phyloP scores from a whole-genome alignment of 2,797 vertebrate genomes.

The Crenuchus spilurus region DNA sequence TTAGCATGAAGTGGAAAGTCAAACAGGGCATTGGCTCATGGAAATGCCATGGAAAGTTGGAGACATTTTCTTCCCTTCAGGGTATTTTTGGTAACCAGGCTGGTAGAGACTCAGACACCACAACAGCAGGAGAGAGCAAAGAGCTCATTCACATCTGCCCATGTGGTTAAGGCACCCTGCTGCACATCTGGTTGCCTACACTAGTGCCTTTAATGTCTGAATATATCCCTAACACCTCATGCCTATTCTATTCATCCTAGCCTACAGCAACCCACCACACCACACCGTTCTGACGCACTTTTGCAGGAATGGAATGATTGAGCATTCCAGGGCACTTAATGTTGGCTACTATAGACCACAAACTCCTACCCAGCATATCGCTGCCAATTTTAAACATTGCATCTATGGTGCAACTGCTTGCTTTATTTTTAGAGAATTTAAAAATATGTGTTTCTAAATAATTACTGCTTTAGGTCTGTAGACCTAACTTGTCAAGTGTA shows the following conservation, averaged over 20 bases:
- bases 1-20: slow-evolving; percentile 67
- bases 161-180: slow-evolving; percentile 19
- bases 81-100: slow-evolving; percentile 64
- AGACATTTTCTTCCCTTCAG: slow-evolving; percentile 65
- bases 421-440: not conserved
- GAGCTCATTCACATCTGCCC: slow-evolving; percentile 36
- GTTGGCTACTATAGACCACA: slow-evolving; percentile 2
- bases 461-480: not conserved
- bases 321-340: slow-evolving; percentile 16
- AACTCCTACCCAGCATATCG: not conserved
- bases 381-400: not conserved
- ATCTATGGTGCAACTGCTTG: not conserved
- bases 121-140: slow-evolving; percentile 63
- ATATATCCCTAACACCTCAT: slow-evolving; percentile 20
- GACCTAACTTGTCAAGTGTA: too few species aligned
- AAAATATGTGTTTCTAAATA: not conserved
- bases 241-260: not conserved
- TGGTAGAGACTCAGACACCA: slow-evolving; percentile 63
- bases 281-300: slow-evolving; percentile 23
- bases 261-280: not conserved
- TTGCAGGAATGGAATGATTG: slow-evolving; percentile 23
- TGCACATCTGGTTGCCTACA: slow-evolving; percentile 36
- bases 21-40: slow-evolving; percentile 69
- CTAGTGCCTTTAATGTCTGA: slow-evolving; percentile 24
- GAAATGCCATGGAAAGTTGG: slow-evolving; percentile 63